A percentile compares a stretch with the other conserved stretches of the same genome.
Conservation (phyloP, 2,113 vertebrate species). For the Halcyon senegalensis region DNA sequence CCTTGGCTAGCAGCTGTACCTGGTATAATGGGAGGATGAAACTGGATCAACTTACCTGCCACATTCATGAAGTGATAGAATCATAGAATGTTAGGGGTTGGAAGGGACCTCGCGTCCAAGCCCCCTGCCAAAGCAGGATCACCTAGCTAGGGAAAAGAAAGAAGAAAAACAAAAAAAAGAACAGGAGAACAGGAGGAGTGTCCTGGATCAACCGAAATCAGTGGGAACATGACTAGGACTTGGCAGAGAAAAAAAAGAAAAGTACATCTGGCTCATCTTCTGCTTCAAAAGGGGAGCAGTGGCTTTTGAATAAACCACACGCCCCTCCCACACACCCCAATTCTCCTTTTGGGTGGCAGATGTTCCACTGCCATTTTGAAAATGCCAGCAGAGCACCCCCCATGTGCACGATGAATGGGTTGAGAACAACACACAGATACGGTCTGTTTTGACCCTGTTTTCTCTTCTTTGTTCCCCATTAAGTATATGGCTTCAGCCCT, state of each 20-base stretch:
- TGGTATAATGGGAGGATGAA: neutral
- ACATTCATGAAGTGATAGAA: neutral
- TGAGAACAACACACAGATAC: neutral
- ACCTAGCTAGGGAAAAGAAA: neutral
- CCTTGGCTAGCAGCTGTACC: neutral
- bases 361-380: conserved; percentile 36
- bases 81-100: no score
- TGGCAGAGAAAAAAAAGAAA: neutral
- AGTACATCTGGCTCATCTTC: conserved; percentile 17
- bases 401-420: neutral
- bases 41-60: neutral
- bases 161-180: no score
- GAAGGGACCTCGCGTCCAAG: no score
- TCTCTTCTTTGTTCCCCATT: conserved; percentile 33
- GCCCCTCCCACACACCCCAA: neutral
- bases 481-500: neutral
- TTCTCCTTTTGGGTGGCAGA: conserved; percentile 48
- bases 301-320: conserved; percentile 3
- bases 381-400: conserved; percentile 41
- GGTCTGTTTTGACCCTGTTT: conserved; percentile 2
- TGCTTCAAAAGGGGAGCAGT: neutral
- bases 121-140: no score
- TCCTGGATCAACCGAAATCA: neutral
- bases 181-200: neutral
- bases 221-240: neutral